These are phyloP conservation scores for Monodelphis domestica DNA, from an alignment of 2,797 vertebrate species.

Conservation along the genomic window DNA sequence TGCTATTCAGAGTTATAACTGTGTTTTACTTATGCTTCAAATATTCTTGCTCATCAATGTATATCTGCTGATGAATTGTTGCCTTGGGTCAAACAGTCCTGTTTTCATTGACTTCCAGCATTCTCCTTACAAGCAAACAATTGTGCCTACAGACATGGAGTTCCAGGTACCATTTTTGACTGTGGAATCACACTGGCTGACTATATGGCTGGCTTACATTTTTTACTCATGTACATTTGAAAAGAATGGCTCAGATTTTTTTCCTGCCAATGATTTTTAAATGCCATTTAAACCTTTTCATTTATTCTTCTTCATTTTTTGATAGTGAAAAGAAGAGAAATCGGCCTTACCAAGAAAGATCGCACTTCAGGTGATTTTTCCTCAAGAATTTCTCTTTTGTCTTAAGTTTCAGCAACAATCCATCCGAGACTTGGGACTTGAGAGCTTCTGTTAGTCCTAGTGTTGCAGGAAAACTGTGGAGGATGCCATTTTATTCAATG, in stretches of 20 bases:
- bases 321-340: background rate
- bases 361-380: background rate
- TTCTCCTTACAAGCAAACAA: background rate
- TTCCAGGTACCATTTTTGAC: background rate
- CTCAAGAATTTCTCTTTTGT: background rate
- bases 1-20: background rate
- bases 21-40: background rate
- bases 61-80: background rate
- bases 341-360: background rate
- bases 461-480: background rate
- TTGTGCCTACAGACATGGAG: background rate
- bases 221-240: background rate
- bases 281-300: background rate
- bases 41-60: background rate
- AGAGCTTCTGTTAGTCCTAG: background rate
- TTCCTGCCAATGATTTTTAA: background rate
- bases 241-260: background rate
- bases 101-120: background rate
- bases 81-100: background rate
- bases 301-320: background rate
- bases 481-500: background rate
- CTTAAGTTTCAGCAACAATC: background rate
- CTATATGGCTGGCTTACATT: background rate
- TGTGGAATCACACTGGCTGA: background rate
- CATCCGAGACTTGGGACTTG: background rate